phyloP scores from a whole-genome alignment of 2,113 vertebrate genomes.

The Toxotes chatareus region DNA sequence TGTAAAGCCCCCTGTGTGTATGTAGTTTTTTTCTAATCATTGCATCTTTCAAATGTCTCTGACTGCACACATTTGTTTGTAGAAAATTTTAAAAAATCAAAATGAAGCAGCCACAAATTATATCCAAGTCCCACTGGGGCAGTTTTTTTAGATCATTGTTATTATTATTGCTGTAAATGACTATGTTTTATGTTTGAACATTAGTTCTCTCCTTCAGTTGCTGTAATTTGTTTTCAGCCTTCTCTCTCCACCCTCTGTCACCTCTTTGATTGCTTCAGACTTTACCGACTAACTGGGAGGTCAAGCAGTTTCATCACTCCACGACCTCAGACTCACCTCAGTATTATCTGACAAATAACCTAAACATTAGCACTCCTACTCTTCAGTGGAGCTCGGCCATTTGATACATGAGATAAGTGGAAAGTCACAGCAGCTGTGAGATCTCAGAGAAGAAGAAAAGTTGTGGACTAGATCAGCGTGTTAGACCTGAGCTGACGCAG shows the following conservation, averaged over 20 bases:
- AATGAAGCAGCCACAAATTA: background rate
- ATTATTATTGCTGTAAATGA: background rate
- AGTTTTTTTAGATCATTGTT: background rate
- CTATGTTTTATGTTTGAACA: background rate
- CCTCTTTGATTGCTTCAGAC: conserved; percentile 49
- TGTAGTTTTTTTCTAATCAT: background rate
- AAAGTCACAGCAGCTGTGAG: conserved; percentile 23
- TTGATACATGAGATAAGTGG: conserved; percentile 30
- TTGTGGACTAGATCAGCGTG: background rate
- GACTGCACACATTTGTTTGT: background rate
- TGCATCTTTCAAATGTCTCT: background rate
- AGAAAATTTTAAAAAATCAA: background rate
- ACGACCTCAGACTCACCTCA: conserved; percentile 53
- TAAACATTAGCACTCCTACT: conserved; percentile 22
- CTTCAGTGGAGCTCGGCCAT: conserved; percentile 15
- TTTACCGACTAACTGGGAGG: conserved; percentile 25
- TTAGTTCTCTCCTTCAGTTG: background rate
- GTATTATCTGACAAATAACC: conserved; percentile 50
- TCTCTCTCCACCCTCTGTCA: background rate
- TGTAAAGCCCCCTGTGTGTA: background rate
- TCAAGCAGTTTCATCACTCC: conserved; percentile 43
- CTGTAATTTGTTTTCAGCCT: background rate
- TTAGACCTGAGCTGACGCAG: background rate
- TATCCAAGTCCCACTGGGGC: background rate
- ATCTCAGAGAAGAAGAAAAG: background rate